phyloP scores from a whole-genome alignment of 1,140 invertebrate genomes.

The Cyrtorhinus lividipennis region DNA sequence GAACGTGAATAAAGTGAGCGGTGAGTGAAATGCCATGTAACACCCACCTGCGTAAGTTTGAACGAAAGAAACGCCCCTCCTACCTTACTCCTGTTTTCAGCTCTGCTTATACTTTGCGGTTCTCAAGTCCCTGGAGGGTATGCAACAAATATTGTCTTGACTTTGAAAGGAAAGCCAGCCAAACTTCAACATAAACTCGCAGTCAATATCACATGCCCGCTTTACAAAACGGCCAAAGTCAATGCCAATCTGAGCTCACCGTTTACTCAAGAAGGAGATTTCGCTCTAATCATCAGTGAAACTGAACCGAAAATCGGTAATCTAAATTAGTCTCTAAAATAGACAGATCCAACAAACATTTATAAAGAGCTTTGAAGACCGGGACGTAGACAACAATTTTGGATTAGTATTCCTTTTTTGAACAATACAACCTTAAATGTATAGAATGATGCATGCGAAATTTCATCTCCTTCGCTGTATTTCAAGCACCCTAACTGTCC shows the following conservation, averaged over 20 bases:
- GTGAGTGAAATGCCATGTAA: not conserved
- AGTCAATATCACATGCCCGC: slow-evolving; percentile 12
- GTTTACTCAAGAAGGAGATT: slow-evolving; percentile 7
- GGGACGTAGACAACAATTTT: too few species aligned
- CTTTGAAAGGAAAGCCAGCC: slow-evolving; percentile 15
- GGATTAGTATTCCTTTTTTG: too few species aligned
- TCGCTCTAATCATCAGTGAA: slow-evolving; percentile 12
- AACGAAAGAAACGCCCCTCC: not conserved
- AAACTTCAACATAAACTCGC: slow-evolving; percentile 9
- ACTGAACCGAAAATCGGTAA: slow-evolving; percentile 15
- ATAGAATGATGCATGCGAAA: too few species aligned
- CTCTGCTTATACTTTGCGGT: slow-evolving; percentile 16
- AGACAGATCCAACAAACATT: too few species aligned
- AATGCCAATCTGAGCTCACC: slow-evolving; percentile 12
- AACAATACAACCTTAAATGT: too few species aligned
- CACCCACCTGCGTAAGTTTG: too few species aligned
- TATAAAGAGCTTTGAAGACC: too few species aligned
- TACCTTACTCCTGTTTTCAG: not conserved
- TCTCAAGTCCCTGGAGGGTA: slow-evolving; percentile 14
- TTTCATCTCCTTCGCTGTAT: too few species aligned
- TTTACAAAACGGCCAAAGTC: slow-evolving; percentile 11
- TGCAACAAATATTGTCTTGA: slow-evolving; percentile 16
- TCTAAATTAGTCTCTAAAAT: too few species aligned
- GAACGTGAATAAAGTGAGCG: slow-evolving; percentile 11
- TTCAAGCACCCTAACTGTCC: too few species aligned